Evolutionary conservation across 2,113 vertebrate species (phyloP).

Genomic region (Andinoacara biseriatus): DNA sequence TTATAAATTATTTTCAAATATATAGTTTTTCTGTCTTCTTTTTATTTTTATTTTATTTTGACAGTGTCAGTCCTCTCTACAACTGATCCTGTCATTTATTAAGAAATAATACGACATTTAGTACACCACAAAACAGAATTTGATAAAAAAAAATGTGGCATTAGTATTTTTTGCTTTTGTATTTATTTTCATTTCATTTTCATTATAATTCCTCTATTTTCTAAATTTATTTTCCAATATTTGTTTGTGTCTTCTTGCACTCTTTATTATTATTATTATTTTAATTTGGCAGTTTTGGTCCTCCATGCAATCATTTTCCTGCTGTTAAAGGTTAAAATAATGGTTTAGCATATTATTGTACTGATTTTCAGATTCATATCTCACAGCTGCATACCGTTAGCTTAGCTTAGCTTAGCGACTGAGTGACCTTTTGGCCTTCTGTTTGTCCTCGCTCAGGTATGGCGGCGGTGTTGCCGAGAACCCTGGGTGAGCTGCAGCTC

Average conservation of each 20-base stretch:
- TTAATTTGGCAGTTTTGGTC: background rate
- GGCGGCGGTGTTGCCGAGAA: conserved; percentile 94
- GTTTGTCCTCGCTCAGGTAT: conserved; percentile 80
- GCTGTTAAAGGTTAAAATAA: background rate
- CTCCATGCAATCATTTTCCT: background rate
- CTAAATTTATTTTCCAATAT: background rate
- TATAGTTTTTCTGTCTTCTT: background rate
- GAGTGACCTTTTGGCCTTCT: background rate
- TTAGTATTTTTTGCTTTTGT: background rate
- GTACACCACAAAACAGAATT: no score
- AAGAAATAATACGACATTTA: background rate
- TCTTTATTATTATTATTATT: background rate
- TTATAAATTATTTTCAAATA: background rate
- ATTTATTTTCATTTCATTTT: background rate
- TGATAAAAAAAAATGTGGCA: no score
- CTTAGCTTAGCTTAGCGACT: background rate
- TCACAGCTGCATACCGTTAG: background rate
- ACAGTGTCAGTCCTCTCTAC: background rate
- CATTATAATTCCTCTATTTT: fast-evolving
- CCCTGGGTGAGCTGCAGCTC: conserved; percentile 96
- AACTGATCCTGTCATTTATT: background rate
- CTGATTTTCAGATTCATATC: background rate
- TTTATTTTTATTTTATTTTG: background rate
- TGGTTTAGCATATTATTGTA: background rate
- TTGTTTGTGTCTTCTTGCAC: background rate